Base-by-base conservation (phyloP, 2,797 vertebrate genomes). In the Halcyon chelicuti region DNA sequence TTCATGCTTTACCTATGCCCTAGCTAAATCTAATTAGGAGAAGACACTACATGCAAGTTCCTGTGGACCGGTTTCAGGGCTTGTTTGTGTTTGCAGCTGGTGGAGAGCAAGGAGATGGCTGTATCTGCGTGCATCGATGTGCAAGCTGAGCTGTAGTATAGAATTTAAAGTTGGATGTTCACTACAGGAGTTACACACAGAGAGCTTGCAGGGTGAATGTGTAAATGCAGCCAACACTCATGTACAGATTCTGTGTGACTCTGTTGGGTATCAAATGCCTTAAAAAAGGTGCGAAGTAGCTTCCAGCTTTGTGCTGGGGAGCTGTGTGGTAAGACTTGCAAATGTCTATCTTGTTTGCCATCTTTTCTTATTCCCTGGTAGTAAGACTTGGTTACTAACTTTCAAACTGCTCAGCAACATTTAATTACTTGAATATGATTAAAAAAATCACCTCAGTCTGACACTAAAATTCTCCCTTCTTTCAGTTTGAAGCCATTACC, bases 111-210 rank as follows among this genome's bases (percentile, higher is more conserved):
- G 62, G 51, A 37, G 19, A 1, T 1, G 3, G 17, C 49, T 58
- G 39, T 23, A 16, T 19, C 73, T 3, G 4, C 3, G 0, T 12
- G 23, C 4, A 10, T 2, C 39, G 47, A 5, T 35, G 37, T 70
- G 55, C 65, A 68, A 35, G 37, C 65, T 49, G 71, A 61, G 52
- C 68, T 47, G 4, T 4, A 14, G 33, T 2, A 1, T 14, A 49
- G 47, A 25, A 26, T 51, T 20, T 20, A 23, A 31, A 52, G 62
- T 3, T 60, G 61, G 3, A 28, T 81, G 20, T 29, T 81, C 40
- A 10, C 37, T 37, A 10, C 28, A 65, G 37, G 25, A 31, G 18
- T 26, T 18, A 6, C 57, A 25, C 67, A 22, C 60, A 15, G 39
- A n/a, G 39, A 54, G 33, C 14, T 1, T 1, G 20, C 33, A 44